Conservation (phyloP, 2,797 vertebrate species). For the Parauchenoglanis ngamensis region DNA sequence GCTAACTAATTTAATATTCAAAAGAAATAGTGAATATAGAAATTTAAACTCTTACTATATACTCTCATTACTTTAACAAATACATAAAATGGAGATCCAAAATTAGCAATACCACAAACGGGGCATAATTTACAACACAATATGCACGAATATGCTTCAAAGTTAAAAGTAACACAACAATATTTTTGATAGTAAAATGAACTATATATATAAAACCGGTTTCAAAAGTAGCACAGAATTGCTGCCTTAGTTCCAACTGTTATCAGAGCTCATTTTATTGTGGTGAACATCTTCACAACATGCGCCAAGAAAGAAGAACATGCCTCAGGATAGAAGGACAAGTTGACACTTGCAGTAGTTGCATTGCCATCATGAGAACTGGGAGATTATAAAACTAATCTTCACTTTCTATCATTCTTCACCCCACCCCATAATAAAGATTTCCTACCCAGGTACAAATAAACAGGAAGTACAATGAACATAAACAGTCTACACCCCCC, state of each 20-base stretch:
- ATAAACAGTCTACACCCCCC: too few relatives aligned
- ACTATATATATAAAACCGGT: neutral
- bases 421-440: neutral
- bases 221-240: neutral
- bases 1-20: neutral
- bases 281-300: neutral
- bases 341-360: conserved; percentile 4
- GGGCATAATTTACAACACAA: neutral
- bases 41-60: too few relatives aligned
- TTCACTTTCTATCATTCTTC: neutral
- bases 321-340: neutral
- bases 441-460: neutral
- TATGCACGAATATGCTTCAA: neutral
- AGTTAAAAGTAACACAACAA: neutral
- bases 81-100: neutral
- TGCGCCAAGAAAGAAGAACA: neutral
- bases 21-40: neutral
- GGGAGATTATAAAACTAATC: neutral
- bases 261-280: neutral
- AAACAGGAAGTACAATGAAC: too few relatives aligned
- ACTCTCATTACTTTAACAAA: neutral
- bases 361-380: neutral
- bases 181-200: neutral
- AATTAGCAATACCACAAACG: neutral
- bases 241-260: neutral